Conservation (phyloP, 2,113 vertebrate genomes). For the Labeo catla region DNA sequence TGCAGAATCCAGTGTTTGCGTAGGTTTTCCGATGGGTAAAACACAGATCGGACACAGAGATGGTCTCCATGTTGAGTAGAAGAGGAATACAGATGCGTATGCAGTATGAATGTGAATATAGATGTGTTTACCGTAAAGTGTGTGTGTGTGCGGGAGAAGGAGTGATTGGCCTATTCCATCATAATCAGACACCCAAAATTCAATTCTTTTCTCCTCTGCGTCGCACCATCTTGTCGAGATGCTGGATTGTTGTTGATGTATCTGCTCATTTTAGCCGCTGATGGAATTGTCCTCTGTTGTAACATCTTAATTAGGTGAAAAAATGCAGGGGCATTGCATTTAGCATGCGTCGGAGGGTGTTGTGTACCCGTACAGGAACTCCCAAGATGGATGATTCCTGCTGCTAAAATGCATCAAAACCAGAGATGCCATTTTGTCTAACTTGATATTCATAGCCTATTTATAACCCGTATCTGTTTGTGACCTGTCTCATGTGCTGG, state of each 20-base stretch:
- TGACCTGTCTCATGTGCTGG: conserved; percentile 8
- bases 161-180: conserved; percentile 58
- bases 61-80: background rate
- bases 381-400: conserved; percentile 15
- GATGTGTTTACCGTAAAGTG: conserved; percentile 29
- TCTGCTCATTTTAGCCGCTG: conserved; percentile 26
- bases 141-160: conserved; percentile 12
- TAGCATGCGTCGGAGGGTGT: conserved; percentile 21
- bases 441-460: conserved; percentile 40
- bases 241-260: conserved; percentile 45
- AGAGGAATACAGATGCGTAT: background rate
- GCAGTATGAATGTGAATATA: conserved; percentile 21
- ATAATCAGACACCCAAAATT: conserved; percentile 53
- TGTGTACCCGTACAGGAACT: conserved; percentile 12
- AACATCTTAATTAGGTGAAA: conserved; percentile 36
- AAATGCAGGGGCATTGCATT: conserved; percentile 9
- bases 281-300: conserved; percentile 50
- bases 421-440: conserved; percentile 25
- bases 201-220: conserved; percentile 50
- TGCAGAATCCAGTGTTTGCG: background rate
- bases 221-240: conserved; percentile 43
- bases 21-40: background rate
- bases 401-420: conserved; percentile 30
- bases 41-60: background rate
- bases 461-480: conserved; percentile 38